phyloP scores from a whole-genome alignment of 2,113 vertebrate genomes.

The Benitochromis conjunctus region DNA sequence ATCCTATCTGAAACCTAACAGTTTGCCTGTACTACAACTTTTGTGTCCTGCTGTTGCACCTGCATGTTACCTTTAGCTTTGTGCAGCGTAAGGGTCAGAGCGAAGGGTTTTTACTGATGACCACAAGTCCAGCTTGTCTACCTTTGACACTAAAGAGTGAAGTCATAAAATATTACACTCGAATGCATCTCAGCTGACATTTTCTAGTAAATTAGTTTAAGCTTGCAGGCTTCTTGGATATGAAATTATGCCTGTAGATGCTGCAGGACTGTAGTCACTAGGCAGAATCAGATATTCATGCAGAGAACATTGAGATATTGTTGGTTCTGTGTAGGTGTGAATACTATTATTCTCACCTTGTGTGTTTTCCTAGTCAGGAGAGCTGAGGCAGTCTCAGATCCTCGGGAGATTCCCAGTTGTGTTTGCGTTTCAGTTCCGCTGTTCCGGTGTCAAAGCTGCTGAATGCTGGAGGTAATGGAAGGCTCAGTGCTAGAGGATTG shows the following conservation, averaged over 20 bases:
- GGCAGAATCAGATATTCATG: not conserved
- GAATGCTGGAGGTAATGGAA: not conserved
- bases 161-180: not conserved
- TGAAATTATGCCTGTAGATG: not conserved
- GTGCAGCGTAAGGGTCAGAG: not conserved
- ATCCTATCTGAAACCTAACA: conserved; percentile 3
- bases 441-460: conserved; percentile 22
- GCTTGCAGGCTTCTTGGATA: not conserved
- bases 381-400: conserved; percentile 6
- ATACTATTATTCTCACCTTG: conserved; percentile 36
- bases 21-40: not conserved
- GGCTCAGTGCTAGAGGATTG: not conserved
- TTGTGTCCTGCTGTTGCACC: not conserved
- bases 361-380: conserved; percentile 29
- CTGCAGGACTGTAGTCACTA: not conserved
- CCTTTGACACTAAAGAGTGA: not conserved
- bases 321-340: conserved; percentile 31
- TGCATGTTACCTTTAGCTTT: not conserved
- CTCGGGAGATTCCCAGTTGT: conserved; percentile 36
- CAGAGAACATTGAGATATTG: not conserved
- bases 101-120: not conserved
- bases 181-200: not conserved
- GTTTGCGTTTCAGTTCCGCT: conserved; percentile 20
- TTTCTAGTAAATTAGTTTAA: not conserved
- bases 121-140: not conserved